Base-by-base conservation (phyloP, 2,797 vertebrate genomes). In the Chaetophractus vellerosus region DNA sequence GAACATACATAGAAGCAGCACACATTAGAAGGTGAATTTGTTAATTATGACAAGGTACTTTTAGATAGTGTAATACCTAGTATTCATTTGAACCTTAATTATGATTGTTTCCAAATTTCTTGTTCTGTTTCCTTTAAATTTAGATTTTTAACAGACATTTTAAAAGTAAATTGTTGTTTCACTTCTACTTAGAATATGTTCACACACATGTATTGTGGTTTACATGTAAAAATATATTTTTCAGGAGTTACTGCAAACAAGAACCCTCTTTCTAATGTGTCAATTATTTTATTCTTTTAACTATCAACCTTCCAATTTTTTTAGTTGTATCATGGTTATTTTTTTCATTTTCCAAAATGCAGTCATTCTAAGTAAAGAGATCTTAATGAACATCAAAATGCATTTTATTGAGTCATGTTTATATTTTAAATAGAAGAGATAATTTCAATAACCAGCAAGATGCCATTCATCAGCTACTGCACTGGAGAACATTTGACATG, bases 391-490 rank as follows among this genome's bases (percentile, higher is more conserved):
- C 31, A 80, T 92, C 72, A 71, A 38, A 88, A 79, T 69, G 38
- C 28, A 84, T 88, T 88, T 95, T 84, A 81, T 74, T 78, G 50
- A 83, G 14, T 80, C 64, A 64, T 61, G 36, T 68, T 6, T 72
- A 33, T 68, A 82, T 91, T 94, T 88, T 86, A 91, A 89, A 90
- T 57, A 95, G 59, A 86, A 91, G 9, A 92, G 12, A 91, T 78
- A 63, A 96, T 95, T 96, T 92, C 15, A 82, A 88, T 66, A 96
- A 91, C 55, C 55, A 90, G 78, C 66, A 96, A 88, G 89, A 88
- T 87, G 26, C 7, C 89, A 48, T 86, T 90, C 31, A 85, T 84
- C 23, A 94, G 41, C 36, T 72, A 87, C 28, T 95, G 41, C 86
- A 86, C 14, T 96, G 83, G 38, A 91, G 95, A 93, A 90, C 33